Evolutionary conservation across 2,888 invertebrate genomes (phyloP).

Genomic region (Thysanoteuthis rhombus): DNA sequence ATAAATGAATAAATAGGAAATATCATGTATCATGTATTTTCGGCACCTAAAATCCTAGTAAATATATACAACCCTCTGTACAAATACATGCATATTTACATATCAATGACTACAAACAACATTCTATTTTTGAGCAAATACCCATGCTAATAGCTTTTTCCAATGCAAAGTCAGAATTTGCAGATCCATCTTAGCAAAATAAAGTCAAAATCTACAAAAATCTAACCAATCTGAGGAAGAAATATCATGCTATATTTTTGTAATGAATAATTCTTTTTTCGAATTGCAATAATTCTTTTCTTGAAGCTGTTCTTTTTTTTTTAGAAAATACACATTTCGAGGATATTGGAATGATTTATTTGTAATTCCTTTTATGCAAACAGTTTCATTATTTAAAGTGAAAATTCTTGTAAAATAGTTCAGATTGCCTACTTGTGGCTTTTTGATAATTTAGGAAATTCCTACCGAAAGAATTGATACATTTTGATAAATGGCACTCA

Average conservation of each 20-base stretch:
- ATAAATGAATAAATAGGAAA: no score
- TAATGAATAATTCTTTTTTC: not conserved
- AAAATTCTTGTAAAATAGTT: not conserved
- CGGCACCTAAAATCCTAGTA: not conserved
- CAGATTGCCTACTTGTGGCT: not conserved
- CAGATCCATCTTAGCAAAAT: not conserved
- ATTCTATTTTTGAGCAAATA: not conserved
- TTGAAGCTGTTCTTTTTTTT: not conserved
- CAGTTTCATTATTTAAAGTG: not conserved
- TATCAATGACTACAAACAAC: not conserved
- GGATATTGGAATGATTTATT: not conserved
- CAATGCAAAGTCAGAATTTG: not conserved
- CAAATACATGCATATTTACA: not conserved
- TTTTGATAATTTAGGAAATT: not conserved
- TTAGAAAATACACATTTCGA: not conserved
- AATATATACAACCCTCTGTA: not conserved
- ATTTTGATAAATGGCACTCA: not conserved
- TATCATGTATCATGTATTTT: no score
- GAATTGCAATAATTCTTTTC: not conserved
- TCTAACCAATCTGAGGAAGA: not conserved
- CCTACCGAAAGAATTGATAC: not conserved
- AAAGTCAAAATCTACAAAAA: not conserved
- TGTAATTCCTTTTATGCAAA: not conserved
- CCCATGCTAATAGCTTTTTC: not conserved
- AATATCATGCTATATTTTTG: not conserved